Base-by-base conservation (phyloP, 2,888 invertebrate genomes). In the Oxyteleia sp. region DNA sequence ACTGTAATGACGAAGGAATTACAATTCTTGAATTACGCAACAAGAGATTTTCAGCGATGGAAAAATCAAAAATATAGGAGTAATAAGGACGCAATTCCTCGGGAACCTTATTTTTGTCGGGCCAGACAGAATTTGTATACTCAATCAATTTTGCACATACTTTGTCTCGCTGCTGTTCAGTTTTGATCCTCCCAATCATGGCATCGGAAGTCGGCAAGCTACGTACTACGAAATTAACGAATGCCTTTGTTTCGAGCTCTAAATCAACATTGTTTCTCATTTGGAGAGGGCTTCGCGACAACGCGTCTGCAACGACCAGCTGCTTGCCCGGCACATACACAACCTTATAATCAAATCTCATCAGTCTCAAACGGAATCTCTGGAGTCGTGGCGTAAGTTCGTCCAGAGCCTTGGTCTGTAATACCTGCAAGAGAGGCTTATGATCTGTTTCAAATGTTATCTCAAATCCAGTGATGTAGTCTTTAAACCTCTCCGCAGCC, bases 381-480 rank as follows among this genome's bases (percentile, higher is more conserved):
- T 93, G 92, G 10, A 93, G 64, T 53, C 92, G 71, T 3, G 92
- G 88, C 1, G 92, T 88, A 2, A 93, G 68, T 8, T 91, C 90
- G 57, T 87, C 87, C 11, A 93, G 75, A 15, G 87, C 71, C 75
- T 92, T 93, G 2, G 87, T 87, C 55, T 88, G 85, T 10, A 93
- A 55, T 1, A 93, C 68, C 11, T 90, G 76, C 0, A 92, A 59
- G 3, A 92, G 78, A 0, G 92, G 93, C 74, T 92, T 92, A 82
- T 93, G 92, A 80, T 93, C 92, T 0, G 92, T 93, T 78, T 88
- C 85, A 0, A 93, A 61, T 10, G 51, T 61, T 38, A 93, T 85
- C 20, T 84, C 32, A 45, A 82, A 84, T 13, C 91, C 92, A 5
- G 84, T 76, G n/a, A 93, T 53, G 71, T 88, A 93, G 16, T 93